A percentile compares a stretch with the other conserved stretches of the same genome.
Conservation (phyloP, 2,797 vertebrate genomes). For the Percopsis omiscomaycus region DNA sequence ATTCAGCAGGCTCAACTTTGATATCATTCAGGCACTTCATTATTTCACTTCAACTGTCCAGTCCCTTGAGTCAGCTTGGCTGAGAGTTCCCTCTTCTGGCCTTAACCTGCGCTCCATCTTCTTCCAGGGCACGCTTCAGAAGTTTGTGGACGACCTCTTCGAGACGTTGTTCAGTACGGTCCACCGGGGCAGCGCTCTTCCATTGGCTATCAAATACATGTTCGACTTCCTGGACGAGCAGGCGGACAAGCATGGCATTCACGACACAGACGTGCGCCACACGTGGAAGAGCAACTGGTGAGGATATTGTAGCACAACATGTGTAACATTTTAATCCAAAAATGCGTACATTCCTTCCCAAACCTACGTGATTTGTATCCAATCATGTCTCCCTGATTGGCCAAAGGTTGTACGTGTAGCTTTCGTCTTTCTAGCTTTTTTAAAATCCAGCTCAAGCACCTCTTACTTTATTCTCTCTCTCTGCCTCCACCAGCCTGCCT, state of each 20-base stretch:
- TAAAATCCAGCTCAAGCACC: background rate
- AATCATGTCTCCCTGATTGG: too few relatives aligned
- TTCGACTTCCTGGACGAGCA: slow-evolving; percentile 99
- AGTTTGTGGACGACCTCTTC: slow-evolving; percentile 97
- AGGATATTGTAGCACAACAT: slow-evolving; percentile 32
- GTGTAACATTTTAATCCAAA: too few relatives aligned
- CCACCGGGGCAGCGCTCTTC: slow-evolving; percentile 92
- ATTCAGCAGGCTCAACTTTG: too few relatives aligned
- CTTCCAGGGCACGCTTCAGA: slow-evolving; percentile 92
- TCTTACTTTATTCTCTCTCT: slow-evolving; percentile 8
- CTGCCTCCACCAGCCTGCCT: slow-evolving; percentile 81
- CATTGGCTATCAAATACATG: slow-evolving; percentile 99
- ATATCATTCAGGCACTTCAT: too few relatives aligned
- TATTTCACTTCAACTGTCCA: too few relatives aligned
- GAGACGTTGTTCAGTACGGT: slow-evolving; percentile 99
- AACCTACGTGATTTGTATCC: too few relatives aligned
- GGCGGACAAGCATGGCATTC: slow-evolving; percentile 93
- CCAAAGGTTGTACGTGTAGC: too few relatives aligned
- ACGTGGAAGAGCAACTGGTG: slow-evolving; percentile 99
- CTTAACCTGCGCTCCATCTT: background rate
- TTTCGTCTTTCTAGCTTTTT: background rate
- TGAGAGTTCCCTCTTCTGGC: background rate
- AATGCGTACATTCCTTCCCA: too few relatives aligned
- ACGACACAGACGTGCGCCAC: slow-evolving; percentile 94
- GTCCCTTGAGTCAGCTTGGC: background rate